Evolutionary conservation across 2,797 vertebrate genomes (phyloP).

Genomic region (Sphenodon punctatus): DNA sequence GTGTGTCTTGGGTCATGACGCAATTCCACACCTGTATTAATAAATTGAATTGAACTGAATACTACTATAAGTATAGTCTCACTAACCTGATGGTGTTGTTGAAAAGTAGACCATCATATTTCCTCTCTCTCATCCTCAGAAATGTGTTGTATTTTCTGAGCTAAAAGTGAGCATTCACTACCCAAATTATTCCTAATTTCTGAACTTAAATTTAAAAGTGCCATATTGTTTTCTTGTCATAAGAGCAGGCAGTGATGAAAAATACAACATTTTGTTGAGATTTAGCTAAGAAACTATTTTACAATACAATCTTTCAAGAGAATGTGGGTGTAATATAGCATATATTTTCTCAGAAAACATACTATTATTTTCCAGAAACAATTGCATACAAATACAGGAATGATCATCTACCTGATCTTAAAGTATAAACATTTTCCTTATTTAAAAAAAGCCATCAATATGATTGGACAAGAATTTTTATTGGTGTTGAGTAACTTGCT

Average conservation of each 20-base stretch:
- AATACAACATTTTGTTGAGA: not conserved
- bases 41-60: too few relatives aligned
- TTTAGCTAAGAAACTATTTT: not conserved
- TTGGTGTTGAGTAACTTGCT: not conserved
- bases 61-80: too few relatives aligned
- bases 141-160: not conserved
- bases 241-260: not conserved
- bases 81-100: not conserved
- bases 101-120: not conserved
- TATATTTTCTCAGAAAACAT: not conserved
- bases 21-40: too few relatives aligned
- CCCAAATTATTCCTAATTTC: not conserved
- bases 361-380: not conserved
- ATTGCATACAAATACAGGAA: not conserved
- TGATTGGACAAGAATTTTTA: not conserved
- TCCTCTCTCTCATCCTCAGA: not conserved
- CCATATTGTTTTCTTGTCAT: not conserved
- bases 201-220: not conserved
- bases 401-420: not conserved
- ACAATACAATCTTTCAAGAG: not conserved
- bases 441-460: not conserved
- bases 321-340: not conserved
- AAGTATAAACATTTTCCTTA: not conserved
- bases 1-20: too few relatives aligned
- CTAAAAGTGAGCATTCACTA: not conserved